phyloP scores from a whole-genome alignment of 2,797 vertebrate species.

The Fringilla coelebs region DNA sequence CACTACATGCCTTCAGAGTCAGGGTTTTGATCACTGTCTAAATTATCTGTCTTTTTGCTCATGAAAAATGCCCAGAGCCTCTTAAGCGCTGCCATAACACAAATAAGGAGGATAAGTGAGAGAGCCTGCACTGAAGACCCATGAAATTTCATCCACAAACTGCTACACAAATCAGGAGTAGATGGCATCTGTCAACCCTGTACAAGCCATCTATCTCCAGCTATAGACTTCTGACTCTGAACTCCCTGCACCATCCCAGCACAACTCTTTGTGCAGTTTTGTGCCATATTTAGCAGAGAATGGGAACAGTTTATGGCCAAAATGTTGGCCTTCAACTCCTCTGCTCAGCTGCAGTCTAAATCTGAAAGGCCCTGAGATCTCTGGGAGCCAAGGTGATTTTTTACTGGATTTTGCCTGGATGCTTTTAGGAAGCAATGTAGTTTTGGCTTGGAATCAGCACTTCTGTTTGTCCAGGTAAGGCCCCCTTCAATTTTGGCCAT shows the following conservation, averaged over 20 bases:
- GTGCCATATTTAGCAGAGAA: background rate
- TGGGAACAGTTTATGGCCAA: background rate
- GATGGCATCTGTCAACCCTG: background rate
- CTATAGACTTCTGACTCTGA: background rate
- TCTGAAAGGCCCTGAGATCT: background rate
- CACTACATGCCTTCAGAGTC: background rate
- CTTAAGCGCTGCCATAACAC: background rate
- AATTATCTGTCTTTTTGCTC: background rate
- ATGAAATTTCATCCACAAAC: background rate
- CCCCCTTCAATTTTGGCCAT: accelerated
- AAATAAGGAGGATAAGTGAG: background rate
- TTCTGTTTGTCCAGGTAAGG: background rate
- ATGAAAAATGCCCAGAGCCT: background rate
- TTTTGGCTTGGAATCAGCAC: background rate
- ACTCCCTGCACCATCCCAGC: background rate
- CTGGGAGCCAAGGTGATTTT: background rate
- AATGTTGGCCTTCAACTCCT: background rate
- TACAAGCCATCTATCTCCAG: background rate
- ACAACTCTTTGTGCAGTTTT: background rate
- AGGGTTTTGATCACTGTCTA: background rate
- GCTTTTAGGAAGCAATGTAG: background rate
- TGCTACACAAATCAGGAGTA: background rate
- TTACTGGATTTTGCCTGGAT: background rate
- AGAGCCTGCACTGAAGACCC: background rate
- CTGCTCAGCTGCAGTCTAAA: background rate